Percentiles rank a stretch among this genome's conserved stretches.
Evolutionary conservation across 2,113 vertebrate genomes (phyloP).

Genomic region (Ophthalmolycus amberensis): DNA sequence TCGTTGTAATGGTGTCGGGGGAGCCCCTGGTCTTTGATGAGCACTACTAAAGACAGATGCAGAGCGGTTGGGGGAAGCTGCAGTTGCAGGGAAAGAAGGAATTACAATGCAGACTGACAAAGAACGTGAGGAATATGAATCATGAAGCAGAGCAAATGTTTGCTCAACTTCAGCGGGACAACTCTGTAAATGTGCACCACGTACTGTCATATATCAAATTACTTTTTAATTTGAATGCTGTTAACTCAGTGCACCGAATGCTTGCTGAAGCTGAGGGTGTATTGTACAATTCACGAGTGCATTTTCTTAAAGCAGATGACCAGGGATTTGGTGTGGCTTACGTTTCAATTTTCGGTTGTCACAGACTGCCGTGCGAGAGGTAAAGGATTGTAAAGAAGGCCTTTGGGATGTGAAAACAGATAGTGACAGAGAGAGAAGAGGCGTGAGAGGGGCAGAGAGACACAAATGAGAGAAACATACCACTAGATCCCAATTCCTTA

Average conservation of each 20-base stretch:
- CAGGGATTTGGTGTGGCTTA: constrained; percentile 51
- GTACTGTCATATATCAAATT: constrained; percentile 24
- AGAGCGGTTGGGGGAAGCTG: constrained; percentile 35
- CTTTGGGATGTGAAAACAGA: constrained; percentile 69
- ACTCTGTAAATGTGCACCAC: constrained; percentile 40
- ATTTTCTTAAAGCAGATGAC: constrained; percentile 49
- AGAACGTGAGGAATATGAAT: constrained; percentile 59
- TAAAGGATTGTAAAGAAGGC: constrained; percentile 69
- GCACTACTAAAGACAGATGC: constrained; percentile 64
- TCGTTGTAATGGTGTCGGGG: constrained; percentile 68
- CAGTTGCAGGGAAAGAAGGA: constrained; percentile 24
- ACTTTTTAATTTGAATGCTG: constrained; percentile 55
- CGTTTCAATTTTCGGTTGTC: constrained; percentile 62
- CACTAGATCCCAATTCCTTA: constrained; percentile 76
- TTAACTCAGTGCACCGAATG: constrained; percentile 36
- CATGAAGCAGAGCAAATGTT: constrained; percentile 76
- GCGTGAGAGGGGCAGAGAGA: constrained; percentile 37
- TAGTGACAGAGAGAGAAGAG: constrained; percentile 33
- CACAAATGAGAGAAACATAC: constrained; percentile 70
- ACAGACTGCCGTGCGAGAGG: constrained; percentile 45
- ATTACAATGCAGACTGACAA: constrained; percentile 63
- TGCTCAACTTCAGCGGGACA: constrained; percentile 61
- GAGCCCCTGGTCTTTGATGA: constrained; percentile 74
- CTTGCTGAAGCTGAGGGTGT: constrained; percentile 20
- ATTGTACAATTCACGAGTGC: constrained; percentile 50